A percentile compares a stretch with the other conserved stretches of the same genome.
Evolutionary conservation across 2,113 vertebrate genomes (phyloP).

Genomic region (Lanius collurio): DNA sequence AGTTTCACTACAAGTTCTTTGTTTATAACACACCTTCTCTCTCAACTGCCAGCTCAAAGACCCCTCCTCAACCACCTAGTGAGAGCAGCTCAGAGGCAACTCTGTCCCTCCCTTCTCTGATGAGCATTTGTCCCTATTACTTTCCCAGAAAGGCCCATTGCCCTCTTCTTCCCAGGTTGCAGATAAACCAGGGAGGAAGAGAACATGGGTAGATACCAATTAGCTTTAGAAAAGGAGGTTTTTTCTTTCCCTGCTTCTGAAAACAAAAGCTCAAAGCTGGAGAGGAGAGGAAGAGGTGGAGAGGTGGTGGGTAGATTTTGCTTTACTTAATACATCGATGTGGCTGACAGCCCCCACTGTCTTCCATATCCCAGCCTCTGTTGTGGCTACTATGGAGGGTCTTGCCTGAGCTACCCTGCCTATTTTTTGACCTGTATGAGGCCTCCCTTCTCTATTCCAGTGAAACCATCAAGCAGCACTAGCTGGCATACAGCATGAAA

Average conservation of each 20-base stretch:
- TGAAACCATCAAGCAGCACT: slow-evolving; percentile 19
- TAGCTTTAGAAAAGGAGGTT: background rate
- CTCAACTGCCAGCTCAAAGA: background rate
- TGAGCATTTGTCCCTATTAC: background rate
- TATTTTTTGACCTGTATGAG: background rate
- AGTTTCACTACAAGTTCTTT: background rate
- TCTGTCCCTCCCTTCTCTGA: background rate
- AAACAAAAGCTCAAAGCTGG: background rate
- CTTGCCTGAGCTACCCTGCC: background rate
- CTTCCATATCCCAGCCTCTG: background rate
- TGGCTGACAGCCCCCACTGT: background rate
- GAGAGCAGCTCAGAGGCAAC: background rate
- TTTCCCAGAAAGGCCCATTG: background rate
- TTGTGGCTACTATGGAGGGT: background rate
- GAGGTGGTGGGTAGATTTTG: background rate
- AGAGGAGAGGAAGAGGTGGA: slow-evolving; percentile 13
- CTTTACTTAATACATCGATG: background rate
- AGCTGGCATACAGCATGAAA: slow-evolving; percentile 38
- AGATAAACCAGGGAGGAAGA: background rate
- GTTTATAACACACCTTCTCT: background rate
- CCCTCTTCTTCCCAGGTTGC: background rate
- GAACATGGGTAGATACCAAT: background rate
- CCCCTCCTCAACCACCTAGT: background rate
- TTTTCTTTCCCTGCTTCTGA: background rate
- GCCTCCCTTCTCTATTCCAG: background rate